Evolutionary conservation across 2,888 invertebrate species (phyloP), one percentile per base, ranked within the genome.

Genomic region (Capitulum mitella): DNA sequence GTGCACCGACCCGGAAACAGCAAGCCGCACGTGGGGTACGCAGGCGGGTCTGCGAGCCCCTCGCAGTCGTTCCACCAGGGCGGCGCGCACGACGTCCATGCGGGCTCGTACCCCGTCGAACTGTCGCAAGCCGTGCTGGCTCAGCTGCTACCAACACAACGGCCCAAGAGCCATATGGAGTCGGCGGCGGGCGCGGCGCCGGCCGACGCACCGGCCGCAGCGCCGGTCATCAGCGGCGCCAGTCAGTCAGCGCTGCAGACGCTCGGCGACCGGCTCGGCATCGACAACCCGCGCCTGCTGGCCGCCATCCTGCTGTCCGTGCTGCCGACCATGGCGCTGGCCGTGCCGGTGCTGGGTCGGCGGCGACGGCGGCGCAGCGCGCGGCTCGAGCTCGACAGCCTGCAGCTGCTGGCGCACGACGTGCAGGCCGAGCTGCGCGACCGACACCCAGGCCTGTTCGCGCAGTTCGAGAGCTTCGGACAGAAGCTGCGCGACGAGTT

Each of bases 251-350:
- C 10, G 22, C 70, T 70, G 70, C 70, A 70, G 70, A 26, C 22
- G 1, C 37, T 70, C 26, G 70, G 70, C 26, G 37, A 70, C 26
- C 19, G 70, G 26, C 70, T 70, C 10, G 70, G 70, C 37, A 37
- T 70, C 40, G 40, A 70, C 26, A 70, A 70, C 40, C 70, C 70
- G 37, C 70, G 40, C 26, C 70, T 70, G 70, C 70, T 70, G 70
- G 70, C 70, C 14, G 70, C 70, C 10, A 70, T 70, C 40, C 2
- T 70, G 37, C 26, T 70, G 37, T 70, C 70, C 40, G 26, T 70
- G 29, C 70, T 70, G 37, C 70, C 70, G 10, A 70, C 70, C 37
- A 3, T 70, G 70, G 70, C 40, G 70, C 19, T 70, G 37, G 70
- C 70, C 1, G 22, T 70, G 70, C 70, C 70, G 2, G 40, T 70